A percentile compares a stretch with the other conserved stretches of the same genome.
Conservation (phyloP, 1,140 invertebrate species). For the Stegodyphus mimosarum region DNA sequence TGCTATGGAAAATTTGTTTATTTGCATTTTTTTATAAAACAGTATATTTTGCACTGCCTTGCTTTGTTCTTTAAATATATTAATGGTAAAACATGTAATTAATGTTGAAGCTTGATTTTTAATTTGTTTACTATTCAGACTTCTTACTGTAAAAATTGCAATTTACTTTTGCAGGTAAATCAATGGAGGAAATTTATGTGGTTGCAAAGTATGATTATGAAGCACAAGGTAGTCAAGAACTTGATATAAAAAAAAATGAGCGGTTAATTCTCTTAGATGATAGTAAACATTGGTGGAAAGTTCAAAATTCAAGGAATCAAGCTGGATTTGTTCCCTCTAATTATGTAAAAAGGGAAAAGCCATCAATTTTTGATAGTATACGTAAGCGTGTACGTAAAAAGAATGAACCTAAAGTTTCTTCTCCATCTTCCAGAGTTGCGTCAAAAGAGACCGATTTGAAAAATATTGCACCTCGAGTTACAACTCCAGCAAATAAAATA, state of each 20-base stretch:
- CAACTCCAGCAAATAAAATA: slow-evolving; percentile 54
- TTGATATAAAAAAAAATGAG: slow-evolving; percentile 97
- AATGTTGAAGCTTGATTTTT: too few species aligned
- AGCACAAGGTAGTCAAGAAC: slow-evolving; percentile 95
- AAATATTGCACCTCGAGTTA: slow-evolving; percentile 25
- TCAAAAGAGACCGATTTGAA: slow-evolving; percentile 71
- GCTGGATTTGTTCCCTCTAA: slow-evolving; percentile 99
- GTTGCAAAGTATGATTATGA: slow-evolving; percentile 99
- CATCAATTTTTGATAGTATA: slow-evolving; percentile 93
- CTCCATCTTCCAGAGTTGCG: slow-evolving; percentile 61
- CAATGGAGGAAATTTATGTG: slow-evolving; percentile 90
- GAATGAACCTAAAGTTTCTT: slow-evolving; percentile 81
- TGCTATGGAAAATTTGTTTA: too few species aligned
- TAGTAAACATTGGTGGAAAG: slow-evolving; percentile 98
- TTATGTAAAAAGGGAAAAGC: slow-evolving; percentile 98
- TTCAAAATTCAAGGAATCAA: slow-evolving; percentile 90
- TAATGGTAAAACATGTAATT: too few species aligned
- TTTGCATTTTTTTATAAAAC: too few species aligned
- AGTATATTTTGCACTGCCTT: too few species aligned
- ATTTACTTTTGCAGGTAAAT: slow-evolving; percentile 55
- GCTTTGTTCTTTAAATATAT: too few species aligned
- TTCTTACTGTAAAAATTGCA: too few species aligned
- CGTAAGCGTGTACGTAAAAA: slow-evolving; percentile 94
- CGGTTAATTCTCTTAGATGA: slow-evolving; percentile 95
- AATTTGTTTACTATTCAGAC: too few species aligned